These are phyloP conservation scores for Trichopoda pennipes DNA, from an alignment of 2,888 invertebrate genomes.

Conservation along the genomic window DNA sequence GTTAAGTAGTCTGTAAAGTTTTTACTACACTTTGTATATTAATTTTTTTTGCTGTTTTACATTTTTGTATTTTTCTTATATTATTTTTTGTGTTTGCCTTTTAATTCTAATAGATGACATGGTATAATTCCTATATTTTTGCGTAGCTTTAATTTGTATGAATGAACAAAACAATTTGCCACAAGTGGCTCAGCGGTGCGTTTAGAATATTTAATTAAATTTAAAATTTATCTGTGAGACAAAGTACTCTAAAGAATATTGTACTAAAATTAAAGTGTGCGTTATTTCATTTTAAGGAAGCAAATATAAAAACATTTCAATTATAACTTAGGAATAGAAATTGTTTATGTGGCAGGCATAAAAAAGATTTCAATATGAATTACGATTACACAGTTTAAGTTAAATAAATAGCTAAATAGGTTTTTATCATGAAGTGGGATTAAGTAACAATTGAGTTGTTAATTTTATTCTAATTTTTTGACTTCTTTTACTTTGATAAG, in stretches of 20 bases:
- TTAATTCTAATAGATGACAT: slow-evolving; percentile 53
- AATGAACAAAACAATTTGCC: slow-evolving; percentile 64
- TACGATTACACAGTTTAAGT: no score
- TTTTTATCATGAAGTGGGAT: no score
- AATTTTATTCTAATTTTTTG: background rate
- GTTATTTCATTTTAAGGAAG: background rate
- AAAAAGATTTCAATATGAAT: no score
- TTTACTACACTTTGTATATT: slow-evolving; percentile 48
- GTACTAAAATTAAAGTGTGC: background rate
- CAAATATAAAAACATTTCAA: no score
- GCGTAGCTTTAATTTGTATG: slow-evolving; percentile 39
- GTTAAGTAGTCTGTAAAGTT: slow-evolving; percentile 68
- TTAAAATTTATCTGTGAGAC: slow-evolving; percentile 43
- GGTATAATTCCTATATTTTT: slow-evolving; percentile 61
- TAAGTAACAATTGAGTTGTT: no score
- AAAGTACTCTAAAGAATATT: slow-evolving; percentile 10
- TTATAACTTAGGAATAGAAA: no score
- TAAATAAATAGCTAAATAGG: no score
- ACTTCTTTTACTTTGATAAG: no score
- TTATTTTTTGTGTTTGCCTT: slow-evolving; percentile 1
- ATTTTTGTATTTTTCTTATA: slow-evolving; percentile 14
- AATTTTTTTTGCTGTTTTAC: slow-evolving; percentile 24
- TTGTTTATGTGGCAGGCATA: no score
- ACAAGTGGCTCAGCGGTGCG: slow-evolving; percentile 69
- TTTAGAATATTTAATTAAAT: slow-evolving; percentile 69